Conservation (phyloP, 2,113 vertebrate genomes). For the Petaurus breviceps region DNA sequence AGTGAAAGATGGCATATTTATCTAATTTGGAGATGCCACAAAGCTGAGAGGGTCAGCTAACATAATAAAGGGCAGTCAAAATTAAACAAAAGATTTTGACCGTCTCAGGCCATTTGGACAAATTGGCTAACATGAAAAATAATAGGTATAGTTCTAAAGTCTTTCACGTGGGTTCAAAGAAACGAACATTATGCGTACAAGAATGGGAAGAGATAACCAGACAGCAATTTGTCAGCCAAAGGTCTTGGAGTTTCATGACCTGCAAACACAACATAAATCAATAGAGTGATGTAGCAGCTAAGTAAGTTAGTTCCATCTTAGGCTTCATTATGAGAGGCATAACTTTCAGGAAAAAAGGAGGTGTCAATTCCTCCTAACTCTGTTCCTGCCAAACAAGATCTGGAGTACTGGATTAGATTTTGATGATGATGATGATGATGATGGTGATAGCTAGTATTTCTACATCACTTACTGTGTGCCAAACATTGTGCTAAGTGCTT, state of each 20-base stretch:
- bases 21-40: background rate
- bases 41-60: background rate
- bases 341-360: background rate
- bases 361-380: background rate
- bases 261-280: background rate
- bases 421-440: background rate
- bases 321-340: background rate
- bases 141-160: background rate
- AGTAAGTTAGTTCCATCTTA: background rate
- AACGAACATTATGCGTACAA: background rate
- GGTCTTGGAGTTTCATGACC: background rate
- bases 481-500: background rate
- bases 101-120: background rate
- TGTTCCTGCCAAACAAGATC: background rate
- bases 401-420: background rate
- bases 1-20: background rate
- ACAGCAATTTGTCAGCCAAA: background rate
- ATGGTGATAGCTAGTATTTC: background rate
- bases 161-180: background rate
- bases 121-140: background rate
- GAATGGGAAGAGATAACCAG: background rate
- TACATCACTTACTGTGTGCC: background rate
- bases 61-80: background rate
- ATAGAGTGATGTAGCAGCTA: background rate
- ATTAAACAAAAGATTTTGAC: background rate